Evolutionary conservation across 2,797 vertebrate species (phyloP).

Genomic region (Tolypeutes matacus): DNA sequence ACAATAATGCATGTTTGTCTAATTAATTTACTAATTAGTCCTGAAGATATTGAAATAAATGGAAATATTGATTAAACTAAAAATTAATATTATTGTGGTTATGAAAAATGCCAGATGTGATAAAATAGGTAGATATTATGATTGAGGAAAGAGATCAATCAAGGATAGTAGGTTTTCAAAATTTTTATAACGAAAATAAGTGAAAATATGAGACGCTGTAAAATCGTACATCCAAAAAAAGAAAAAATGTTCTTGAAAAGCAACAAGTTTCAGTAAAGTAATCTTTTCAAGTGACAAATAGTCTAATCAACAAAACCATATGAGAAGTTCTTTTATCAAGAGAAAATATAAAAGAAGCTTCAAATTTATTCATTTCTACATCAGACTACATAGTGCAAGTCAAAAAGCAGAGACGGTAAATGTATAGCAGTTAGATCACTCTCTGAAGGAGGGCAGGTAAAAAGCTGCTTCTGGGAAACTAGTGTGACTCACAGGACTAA

Average conservation of each 20-base stretch:
- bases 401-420: background rate
- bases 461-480: background rate
- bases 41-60: constrained; percentile 30
- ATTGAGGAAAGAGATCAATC: background rate
- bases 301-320: constrained; percentile 3
- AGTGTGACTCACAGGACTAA: constrained; percentile 11
- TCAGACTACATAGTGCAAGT: background rate
- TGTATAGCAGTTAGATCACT: constrained; percentile 29
- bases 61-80: constrained; percentile 22
- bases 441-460: constrained; percentile 40
- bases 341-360: background rate
- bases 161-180: background rate
- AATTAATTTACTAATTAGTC: background rate
- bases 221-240: background rate
- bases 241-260: background rate
- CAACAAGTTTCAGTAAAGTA: background rate
- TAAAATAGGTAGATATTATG: background rate
- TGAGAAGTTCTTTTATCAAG: background rate
- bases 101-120: constrained; percentile 14
- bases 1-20: background rate
- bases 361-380: constrained; percentile 10
- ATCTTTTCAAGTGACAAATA: background rate
- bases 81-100: background rate
- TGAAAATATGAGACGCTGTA: background rate
- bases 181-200: constrained; percentile 1